Conservation (phyloP, 2,113 vertebrate genomes). For the Apodemus sylvaticus region DNA sequence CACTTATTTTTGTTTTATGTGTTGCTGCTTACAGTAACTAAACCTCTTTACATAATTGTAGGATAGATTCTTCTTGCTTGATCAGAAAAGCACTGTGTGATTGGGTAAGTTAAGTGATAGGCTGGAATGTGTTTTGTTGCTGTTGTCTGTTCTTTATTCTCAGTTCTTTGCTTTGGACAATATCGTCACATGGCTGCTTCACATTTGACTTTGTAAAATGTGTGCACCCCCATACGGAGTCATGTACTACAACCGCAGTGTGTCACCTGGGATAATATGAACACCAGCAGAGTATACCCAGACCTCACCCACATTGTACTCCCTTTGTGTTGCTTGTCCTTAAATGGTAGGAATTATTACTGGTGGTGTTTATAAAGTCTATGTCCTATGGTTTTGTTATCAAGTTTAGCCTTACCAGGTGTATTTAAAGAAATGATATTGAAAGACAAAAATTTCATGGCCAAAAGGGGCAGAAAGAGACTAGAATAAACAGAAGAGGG, state of each 20-base stretch:
- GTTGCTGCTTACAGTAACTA: constrained; percentile 16
- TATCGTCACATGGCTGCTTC: neutral
- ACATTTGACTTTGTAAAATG: neutral
- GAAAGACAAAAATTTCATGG: neutral
- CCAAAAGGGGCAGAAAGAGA: neutral
- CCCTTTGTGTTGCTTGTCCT: neutral
- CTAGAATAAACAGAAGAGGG: neutral
- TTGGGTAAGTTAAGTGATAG: neutral
- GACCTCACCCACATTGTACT: neutral
- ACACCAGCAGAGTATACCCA: neutral
- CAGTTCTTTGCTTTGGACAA: neutral
- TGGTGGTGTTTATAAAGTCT: neutral
- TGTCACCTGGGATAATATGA: neutral
- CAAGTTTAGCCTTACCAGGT: neutral
- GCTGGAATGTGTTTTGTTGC: neutral
- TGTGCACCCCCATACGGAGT: neutral
- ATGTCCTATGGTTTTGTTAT: neutral
- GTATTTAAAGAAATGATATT: neutral
- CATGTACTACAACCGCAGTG: neutral
- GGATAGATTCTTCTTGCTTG: neutral
- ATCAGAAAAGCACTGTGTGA: constrained; percentile 11
- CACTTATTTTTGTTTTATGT: neutral
- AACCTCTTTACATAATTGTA: neutral
- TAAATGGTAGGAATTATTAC: neutral
- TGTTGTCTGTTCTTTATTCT: neutral